phyloP scores from a whole-genome alignment of 2,113 vertebrate species.

The Vanacampus margaritifer region DNA sequence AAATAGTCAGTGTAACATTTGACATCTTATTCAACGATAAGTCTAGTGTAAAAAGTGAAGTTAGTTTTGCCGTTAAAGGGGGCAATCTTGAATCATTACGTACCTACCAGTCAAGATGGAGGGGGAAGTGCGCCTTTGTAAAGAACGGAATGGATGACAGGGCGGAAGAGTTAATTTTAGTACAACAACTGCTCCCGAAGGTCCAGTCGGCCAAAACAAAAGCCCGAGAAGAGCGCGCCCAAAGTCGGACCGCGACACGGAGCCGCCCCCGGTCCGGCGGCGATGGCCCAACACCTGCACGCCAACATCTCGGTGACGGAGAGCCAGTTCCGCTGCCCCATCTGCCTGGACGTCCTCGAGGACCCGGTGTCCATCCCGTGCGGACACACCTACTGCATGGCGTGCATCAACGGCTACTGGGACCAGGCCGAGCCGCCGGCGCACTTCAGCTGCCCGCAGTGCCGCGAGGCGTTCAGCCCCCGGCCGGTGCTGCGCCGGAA shows the following conservation, averaged over 20 bases:
- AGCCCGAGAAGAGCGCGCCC: neutral
- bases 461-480: conserved; percentile 62
- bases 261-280: neutral
- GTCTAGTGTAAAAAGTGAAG: neutral
- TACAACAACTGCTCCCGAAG: neutral
- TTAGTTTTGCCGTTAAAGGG: too few species aligned
- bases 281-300: conserved; percentile 55
- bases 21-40: too few species aligned
- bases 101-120: conserved; percentile 11
- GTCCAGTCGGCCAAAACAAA: conserved; percentile 13
- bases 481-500: conserved; percentile 69
- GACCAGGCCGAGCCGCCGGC: conserved; percentile 48
- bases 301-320: conserved; percentile 69
- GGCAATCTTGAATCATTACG: neutral
- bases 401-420: conserved; percentile 67
- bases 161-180: conserved; percentile 30
- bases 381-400: conserved; percentile 73
- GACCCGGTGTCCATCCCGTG: conserved; percentile 72
- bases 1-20: too few species aligned
- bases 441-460: conserved; percentile 61
- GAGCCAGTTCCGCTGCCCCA: conserved; percentile 66
- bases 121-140: accelerated
- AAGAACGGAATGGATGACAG: neutral
- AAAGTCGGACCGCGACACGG: neutral
- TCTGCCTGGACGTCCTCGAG: conserved; percentile 66